These are phyloP conservation scores for Eonycteris spelaea DNA, from an alignment of 2,113 vertebrate genomes.

Conservation along the genomic window DNA sequence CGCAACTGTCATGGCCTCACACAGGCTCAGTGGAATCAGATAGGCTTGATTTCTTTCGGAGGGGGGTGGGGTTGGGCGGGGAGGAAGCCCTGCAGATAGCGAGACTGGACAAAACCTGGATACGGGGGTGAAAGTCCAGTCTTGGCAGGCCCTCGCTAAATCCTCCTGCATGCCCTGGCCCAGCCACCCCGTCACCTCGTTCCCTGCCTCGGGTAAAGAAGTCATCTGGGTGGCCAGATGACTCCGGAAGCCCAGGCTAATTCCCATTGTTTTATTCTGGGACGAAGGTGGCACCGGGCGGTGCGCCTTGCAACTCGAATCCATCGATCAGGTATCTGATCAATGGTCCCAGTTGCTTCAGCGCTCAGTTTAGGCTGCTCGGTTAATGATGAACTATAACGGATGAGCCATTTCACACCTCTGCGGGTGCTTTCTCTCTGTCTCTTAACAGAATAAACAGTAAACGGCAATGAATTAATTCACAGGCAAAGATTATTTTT, in stretches of 20 bases:
- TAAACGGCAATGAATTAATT: slow-evolving; percentile 66
- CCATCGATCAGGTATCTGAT: slow-evolving; percentile 66
- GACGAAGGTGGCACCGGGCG: neutral
- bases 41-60: neutral
- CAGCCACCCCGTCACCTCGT: neutral
- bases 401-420: slow-evolving; percentile 77
- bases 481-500: slow-evolving; percentile 72
- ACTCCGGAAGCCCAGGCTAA: neutral
- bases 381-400: slow-evolving; percentile 76
- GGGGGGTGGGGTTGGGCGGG: too few relatives aligned
- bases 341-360: slow-evolving; percentile 68
- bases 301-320: slow-evolving; percentile 57
- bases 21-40: neutral
- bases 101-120: neutral
- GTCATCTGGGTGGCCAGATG: too few relatives aligned
- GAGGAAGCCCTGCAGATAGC: neutral
- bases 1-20: neutral
- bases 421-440: slow-evolving; percentile 65
- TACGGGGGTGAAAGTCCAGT: neutral
- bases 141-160: neutral
- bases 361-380: slow-evolving; percentile 63
- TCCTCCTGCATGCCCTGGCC: rapidly evolving
- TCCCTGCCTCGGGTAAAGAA: too few relatives aligned
- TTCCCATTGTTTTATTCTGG: neutral
- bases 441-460: slow-evolving; percentile 59